phyloP scores from a whole-genome alignment of 2,113 vertebrate species.

The Trinectes maculatus region DNA sequence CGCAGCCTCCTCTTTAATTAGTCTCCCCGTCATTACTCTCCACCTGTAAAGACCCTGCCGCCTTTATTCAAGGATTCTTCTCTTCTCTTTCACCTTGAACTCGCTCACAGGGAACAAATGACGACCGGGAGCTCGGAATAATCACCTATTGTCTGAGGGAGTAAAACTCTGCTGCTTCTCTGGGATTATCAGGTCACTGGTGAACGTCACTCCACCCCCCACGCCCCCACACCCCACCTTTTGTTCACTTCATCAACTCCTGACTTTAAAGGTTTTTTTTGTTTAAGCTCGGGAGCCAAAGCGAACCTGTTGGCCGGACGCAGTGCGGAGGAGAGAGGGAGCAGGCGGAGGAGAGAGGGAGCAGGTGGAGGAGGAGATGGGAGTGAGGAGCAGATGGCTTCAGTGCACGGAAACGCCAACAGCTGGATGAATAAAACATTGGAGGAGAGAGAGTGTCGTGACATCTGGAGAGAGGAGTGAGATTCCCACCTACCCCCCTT shows the following conservation, averaged over 20 bases:
- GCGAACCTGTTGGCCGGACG: conserved; percentile 7
- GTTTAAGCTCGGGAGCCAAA: conserved; percentile 14
- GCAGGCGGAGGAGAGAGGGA: conserved; percentile 11
- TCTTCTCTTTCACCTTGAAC: conserved; percentile 14
- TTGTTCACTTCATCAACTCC: conserved; percentile 12
- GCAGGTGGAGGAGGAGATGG: conserved; percentile 28
- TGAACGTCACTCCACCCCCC: conserved; percentile 50
- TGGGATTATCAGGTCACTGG: conserved; percentile 55
- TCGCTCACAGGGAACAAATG: conserved; percentile 36
- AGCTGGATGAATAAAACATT: conserved; percentile 76
- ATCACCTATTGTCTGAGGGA: conserved; percentile 39
- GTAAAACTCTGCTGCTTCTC: conserved; percentile 21
- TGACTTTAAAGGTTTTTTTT: conserved; percentile 41
- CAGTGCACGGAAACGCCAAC: conserved; percentile 42
- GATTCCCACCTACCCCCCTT: conserved; percentile 21
- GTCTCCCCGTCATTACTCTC: conserved; percentile 6
- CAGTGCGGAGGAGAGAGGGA: conserved; percentile 18
- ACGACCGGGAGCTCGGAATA: conserved; percentile 14
- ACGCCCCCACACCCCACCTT: not conserved
- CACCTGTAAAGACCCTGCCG: conserved; percentile 35
- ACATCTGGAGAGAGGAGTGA: conserved; percentile 57
- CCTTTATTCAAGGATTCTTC: conserved; percentile 1
- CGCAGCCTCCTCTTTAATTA: conserved; percentile 44
- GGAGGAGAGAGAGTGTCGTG: conserved; percentile 47
- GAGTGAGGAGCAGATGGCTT: conserved; percentile 51